phyloP scores from a whole-genome alignment of 2,888 invertebrate genomes.

The Steinernema hermaphroditum region DNA sequence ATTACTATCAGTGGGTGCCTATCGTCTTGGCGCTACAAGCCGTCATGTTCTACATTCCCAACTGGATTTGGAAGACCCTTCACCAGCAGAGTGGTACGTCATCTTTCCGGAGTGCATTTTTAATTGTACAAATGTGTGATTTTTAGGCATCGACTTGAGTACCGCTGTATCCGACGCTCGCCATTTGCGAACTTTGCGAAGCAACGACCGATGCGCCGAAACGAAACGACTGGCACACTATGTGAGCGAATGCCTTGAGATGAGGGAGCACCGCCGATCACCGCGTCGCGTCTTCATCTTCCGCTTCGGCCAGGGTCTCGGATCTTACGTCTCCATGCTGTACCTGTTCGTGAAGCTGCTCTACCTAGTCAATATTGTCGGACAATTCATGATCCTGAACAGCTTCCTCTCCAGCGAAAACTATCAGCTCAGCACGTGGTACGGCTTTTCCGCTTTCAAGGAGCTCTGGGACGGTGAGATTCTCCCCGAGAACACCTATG shows the following conservation, averaged over 20 bases:
- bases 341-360: conserved; percentile 60
- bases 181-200: conserved; percentile 44
- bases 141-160: conserved; percentile 54
- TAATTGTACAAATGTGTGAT: background rate
- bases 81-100: conserved; percentile 58
- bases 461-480: conserved; percentile 59
- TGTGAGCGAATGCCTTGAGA: conserved; percentile 57
- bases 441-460: conserved; percentile 64
- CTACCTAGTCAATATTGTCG: conserved; percentile 62
- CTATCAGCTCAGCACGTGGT: conserved; percentile 46
- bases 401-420: conserved; percentile 65
- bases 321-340: conserved; percentile 56
- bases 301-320: conserved; percentile 50
- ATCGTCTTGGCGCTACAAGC: conserved; percentile 64
- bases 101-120: conserved; percentile 33
- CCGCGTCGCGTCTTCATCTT: conserved; percentile 42
- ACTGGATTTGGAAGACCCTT: conserved; percentile 63
- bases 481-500: conserved; percentile 51
- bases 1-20: conserved; percentile 66
- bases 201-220: conserved; percentile 44
- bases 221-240: conserved; percentile 54
- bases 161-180: conserved; percentile 58
- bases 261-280: conserved; percentile 43
- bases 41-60: conserved; percentile 64
- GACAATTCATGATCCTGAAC: conserved; percentile 66